Percentiles rank a stretch among this genome's conserved stretches.
Evolutionary conservation across 2,797 vertebrate genomes (phyloP).

Genomic region (Myotis myotis): DNA sequence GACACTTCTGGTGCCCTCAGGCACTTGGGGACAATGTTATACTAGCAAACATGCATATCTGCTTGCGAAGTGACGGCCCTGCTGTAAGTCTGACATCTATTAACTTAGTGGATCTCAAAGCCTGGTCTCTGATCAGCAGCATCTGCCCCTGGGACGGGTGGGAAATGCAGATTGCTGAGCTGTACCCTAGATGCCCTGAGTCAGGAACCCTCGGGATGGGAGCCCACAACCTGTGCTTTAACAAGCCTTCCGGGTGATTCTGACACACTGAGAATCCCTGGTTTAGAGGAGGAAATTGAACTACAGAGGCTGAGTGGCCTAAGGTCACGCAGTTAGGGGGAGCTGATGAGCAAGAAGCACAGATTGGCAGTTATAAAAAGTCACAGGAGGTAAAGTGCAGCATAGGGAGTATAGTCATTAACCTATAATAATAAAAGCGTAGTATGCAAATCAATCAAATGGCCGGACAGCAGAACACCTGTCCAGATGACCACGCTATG

Average conservation of each 20-base stretch:
- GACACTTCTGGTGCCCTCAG: not conserved
- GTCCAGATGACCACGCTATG: too few species aligned
- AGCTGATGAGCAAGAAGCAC: not conserved
- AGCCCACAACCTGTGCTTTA: not conserved
- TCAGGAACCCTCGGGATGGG: not conserved
- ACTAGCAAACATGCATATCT: not conserved
- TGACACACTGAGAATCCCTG: not conserved
- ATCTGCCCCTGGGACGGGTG: not conserved
- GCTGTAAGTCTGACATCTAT: not conserved
- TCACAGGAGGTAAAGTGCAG: not conserved
- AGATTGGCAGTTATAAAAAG: not conserved
- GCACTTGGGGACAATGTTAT: not conserved
- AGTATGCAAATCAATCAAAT: too few species aligned
- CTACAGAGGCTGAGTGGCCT: not conserved
- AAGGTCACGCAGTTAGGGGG: not conserved
- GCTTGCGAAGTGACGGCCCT: not conserved
- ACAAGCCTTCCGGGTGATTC: not conserved
- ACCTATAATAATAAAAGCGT: not conserved
- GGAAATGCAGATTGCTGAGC: constrained; percentile 38
- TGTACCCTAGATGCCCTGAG: not conserved
- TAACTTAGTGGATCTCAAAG: constrained; percentile 15
- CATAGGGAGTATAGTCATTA: not conserved
- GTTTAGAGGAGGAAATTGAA: not conserved
- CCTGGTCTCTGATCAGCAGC: not conserved
- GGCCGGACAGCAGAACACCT: too few species aligned